phyloP scores from a whole-genome alignment of 2,797 vertebrate genomes.

The Arctocebus calabarensis region DNA sequence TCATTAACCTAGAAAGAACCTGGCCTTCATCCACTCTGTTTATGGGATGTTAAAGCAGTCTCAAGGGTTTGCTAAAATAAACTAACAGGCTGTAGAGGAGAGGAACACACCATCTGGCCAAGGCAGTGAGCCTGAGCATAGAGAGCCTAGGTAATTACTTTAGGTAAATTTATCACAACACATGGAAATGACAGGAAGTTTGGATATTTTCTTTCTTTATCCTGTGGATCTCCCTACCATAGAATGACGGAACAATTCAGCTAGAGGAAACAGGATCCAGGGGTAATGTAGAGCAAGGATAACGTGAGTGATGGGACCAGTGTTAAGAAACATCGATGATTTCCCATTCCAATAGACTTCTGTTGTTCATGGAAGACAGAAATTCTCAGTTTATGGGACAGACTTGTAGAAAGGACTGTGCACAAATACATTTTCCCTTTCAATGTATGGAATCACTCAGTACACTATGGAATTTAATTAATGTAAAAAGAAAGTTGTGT shows the following conservation, averaged over 20 bases:
- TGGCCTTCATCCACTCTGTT: conserved; percentile 49
- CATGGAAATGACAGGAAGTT: conserved; percentile 8
- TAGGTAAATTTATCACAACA: conserved; percentile 55
- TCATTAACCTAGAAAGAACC: conserved; percentile 76
- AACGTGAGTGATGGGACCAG: not conserved
- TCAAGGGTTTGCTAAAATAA: conserved; percentile 79
- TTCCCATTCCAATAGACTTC: not conserved
- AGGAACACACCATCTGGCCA: conserved; percentile 58
- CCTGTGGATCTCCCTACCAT: not conserved
- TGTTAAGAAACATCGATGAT: not conserved
- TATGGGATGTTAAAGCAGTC: conserved; percentile 69
- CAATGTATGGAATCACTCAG: not conserved
- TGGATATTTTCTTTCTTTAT: not conserved
- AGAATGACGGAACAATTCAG: not conserved
- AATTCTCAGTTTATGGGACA: not conserved
- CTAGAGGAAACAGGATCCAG: not conserved
- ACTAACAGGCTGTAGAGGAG: conserved; percentile 52
- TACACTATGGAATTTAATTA: not conserved
- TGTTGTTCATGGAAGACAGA: not conserved
- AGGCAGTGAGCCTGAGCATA: conserved; percentile 49
- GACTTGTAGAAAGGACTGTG: not conserved
- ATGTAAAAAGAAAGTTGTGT: not conserved
- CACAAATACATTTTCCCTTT: not conserved
- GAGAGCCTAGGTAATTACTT: conserved; percentile 59
- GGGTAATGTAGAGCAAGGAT: not conserved